These are phyloP conservation scores for Tinea pellionella DNA, from an alignment of 2,888 invertebrate genomes.

Conservation along the genomic window DNA sequence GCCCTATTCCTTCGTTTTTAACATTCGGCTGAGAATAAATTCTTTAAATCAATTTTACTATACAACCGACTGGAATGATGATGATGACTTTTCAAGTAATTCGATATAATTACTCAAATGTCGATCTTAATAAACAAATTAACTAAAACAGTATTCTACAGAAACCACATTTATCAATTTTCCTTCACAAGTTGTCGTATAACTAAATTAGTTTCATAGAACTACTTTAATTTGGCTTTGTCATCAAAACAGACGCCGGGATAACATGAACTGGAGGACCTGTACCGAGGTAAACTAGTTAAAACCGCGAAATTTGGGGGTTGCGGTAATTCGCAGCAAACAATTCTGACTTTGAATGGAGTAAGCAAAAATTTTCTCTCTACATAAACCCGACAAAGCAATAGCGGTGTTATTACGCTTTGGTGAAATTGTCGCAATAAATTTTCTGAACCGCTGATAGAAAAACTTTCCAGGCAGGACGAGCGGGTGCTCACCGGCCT, in stretches of 20 bases:
- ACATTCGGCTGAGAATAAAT: too few relatives aligned
- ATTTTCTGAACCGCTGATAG: slow-evolving; percentile 39
- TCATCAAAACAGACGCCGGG: slow-evolving; percentile 6
- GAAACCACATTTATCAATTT: slow-evolving; percentile 7
- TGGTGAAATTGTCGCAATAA: slow-evolving; percentile 41
- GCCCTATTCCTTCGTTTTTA: too few relatives aligned
- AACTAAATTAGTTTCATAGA: slow-evolving; percentile 13
- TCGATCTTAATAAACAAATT: background rate
- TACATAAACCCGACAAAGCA: slow-evolving; percentile 21
- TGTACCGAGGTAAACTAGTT: slow-evolving; percentile 10
- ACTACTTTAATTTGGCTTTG: slow-evolving; percentile 11
- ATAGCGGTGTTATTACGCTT: slow-evolving; percentile 25
- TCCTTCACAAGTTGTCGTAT: background rate
- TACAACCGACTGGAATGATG: too few relatives aligned
- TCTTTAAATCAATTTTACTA: too few relatives aligned
- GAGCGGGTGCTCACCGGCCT: slow-evolving; percentile 25
- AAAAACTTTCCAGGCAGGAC: slow-evolving; percentile 40
- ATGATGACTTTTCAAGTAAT: background rate
- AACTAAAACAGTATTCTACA: background rate
- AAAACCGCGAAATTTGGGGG: slow-evolving; percentile 9
- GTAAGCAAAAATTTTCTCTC: slow-evolving; percentile 23
- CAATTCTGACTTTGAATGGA: slow-evolving; percentile 28
- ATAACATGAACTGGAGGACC: background rate
- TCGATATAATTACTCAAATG: background rate
- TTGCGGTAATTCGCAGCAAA: slow-evolving; percentile 19